Evolutionary conservation across 2,797 vertebrate species (phyloP).

Genomic region (Nannoperca australis): DNA sequence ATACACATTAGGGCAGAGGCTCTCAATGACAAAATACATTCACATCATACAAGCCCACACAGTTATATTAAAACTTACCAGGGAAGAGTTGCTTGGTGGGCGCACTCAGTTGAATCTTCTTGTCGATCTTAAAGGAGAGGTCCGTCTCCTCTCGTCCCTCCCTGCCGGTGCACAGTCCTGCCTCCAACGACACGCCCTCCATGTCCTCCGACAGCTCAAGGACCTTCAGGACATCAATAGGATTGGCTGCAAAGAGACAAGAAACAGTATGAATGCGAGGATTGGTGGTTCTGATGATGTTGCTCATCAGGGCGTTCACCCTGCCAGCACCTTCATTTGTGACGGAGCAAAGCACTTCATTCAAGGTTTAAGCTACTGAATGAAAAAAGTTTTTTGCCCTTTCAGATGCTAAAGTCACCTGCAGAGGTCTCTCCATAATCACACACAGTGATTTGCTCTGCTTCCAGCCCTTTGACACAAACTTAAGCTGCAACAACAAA

Average conservation of each 20-base stretch:
- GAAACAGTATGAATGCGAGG: neutral
- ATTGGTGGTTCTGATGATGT: neutral
- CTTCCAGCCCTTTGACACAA: neutral
- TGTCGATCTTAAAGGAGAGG: constrained; percentile 87
- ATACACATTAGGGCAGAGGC: neutral
- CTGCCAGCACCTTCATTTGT: neutral
- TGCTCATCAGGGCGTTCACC: neutral
- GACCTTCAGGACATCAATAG: constrained; percentile 87
- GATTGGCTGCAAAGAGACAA: constrained; percentile 67
- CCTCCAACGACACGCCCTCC: constrained; percentile 85
- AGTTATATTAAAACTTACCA: constrained; percentile 69
- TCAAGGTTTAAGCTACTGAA: neutral
- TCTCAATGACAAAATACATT: neutral
- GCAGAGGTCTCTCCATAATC: neutral
- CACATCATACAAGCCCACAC: neutral
- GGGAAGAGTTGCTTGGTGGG: constrained; percentile 90
- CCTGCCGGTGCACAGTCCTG: constrained; percentile 89
- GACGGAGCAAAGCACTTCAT: neutral
- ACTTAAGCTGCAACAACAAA: constrained; percentile 8
- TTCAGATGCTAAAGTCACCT: neutral
- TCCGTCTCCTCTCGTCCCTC: constrained; percentile 83
- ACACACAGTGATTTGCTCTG: neutral
- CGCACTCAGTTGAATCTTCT: constrained; percentile 84
- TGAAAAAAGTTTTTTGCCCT: neutral
- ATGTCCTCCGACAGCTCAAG: constrained; percentile 86